Evolutionary conservation across 2,888 invertebrate genomes (phyloP), one percentile per base, ranked within the genome.

Genomic region (Capitulum mitella): DNA sequence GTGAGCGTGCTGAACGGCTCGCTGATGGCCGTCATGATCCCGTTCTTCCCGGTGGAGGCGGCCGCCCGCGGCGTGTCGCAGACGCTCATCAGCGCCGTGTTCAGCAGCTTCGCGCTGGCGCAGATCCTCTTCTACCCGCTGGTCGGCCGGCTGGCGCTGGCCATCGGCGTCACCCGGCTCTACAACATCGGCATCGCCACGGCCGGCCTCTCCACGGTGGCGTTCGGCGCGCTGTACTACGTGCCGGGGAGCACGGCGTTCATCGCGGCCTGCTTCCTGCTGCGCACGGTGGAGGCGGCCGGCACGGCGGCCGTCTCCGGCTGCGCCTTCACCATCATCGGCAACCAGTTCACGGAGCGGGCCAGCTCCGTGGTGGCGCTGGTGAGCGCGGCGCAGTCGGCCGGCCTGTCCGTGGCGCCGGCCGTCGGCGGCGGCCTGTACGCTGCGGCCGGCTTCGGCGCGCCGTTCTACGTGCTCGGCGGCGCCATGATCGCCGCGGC

Each of bases 381-480:
- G 76, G 43, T 76, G 46, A 26, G n/a, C 14, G 46, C 76, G 6
- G 46, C 46, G 29, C 43, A 43, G 43, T 43, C 76, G 16, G 43
- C 46, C 46, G 76, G 76, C 19, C 43, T 76, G 26, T 12, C 76
- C 8, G 29, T 76, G 14, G 76, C 76, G 1, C 76, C 76, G 76
- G 76, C 76, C 2, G 32, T 76, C 14, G 76, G 76, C n/a, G 76
- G 76, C 29, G 46, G 43, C 3, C 70, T 70, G 37, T 70, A 70
- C 37, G 70, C 37, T 6, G 70, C 29, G 19, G 70, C 37, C 16
- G 70, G 70, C 22, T 70, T 37, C 70, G 70, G 37, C 16, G 37
- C 37, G 70, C 70, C 70, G 19, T 70, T 76, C 76, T 76, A 29
- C 76, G 46, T 48, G 26, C 76, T 76, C 29, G 76, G 76, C 76